Evolutionary conservation across 2,113 vertebrate species (phyloP), one percentile per base, ranked within the genome.

Genomic region (Archilochus colubris): DNA sequence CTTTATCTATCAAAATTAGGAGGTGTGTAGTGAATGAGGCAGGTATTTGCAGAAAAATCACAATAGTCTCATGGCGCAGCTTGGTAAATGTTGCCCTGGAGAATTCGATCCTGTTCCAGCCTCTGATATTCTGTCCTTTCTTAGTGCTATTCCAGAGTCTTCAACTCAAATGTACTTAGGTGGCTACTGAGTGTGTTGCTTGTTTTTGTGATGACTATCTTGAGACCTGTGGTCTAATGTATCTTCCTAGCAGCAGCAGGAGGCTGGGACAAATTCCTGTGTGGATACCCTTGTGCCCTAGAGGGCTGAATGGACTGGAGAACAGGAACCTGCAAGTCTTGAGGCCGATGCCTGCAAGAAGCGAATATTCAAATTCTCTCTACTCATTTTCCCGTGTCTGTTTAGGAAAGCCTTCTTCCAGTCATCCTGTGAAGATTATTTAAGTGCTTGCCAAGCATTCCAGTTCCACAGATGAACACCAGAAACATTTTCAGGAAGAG

Each of bases 401-500:
- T 72, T 86, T 58, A 83, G 64, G 75, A 89, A 67, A 90, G 72
- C 67, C 31, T 85, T 85, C 40, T 76, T 86, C 61, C 8, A 19
- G 44, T 88, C 61, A 84, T 78, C 53, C 61, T 64, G 36, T 64
- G 44, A 88, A 94, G 73, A 68, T 93, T 55, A 86, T 63, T 92
- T 86, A 76, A 44, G 64, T 63, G 73, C 73, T 94, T 88, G 72
- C 76, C 73, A 81, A 72, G 64, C 80, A 31, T 93, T 93, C 61
- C 70, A 46, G 74, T 62, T 74, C 57, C 48, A 67, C 85, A 96
- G 79, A 85, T 77, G 86, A 96, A 30, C 76, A 74, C 64, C 86
- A 84, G 92, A 91, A 93, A 63, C 86, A 80, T 57, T 91, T 91
- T 95, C 79, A 96, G 51, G 70, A 91, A 80, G 74, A 91, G 67